A percentile compares a stretch with the other conserved stretches of the same genome.
These are phyloP conservation scores for Cryptomyrus ogoouensis DNA, from an alignment of 2,113 vertebrate genomes.

Conservation along the genomic window DNA sequence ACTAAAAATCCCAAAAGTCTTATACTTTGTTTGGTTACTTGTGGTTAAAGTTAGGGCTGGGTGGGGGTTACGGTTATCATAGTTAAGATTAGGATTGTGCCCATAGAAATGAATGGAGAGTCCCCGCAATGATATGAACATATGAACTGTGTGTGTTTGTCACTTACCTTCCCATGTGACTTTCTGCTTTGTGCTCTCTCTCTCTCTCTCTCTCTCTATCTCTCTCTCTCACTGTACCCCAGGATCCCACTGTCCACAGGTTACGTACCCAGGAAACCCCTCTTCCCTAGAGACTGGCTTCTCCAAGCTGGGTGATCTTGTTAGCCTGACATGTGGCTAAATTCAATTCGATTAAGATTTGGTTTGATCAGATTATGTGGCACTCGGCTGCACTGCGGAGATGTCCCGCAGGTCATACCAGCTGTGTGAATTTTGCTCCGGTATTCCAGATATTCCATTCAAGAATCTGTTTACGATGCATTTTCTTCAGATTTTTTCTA, in stretches of 20 bases:
- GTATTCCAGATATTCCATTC: not conserved
- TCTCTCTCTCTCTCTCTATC: not conserved
- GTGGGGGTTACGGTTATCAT: not conserved
- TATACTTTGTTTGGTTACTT: not conserved
- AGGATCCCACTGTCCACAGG: constrained; percentile 41
- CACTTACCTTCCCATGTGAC: constrained; percentile 22
- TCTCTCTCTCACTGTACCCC: constrained; percentile 32
- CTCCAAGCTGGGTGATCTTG: not conserved
- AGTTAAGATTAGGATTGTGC: not conserved
- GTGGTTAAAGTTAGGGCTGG: not conserved
- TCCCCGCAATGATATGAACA: not conserved
- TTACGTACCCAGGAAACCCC: constrained; percentile 48
- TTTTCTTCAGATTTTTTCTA: not conserved
- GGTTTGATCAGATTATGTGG: not conserved
- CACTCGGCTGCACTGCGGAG: not conserved
- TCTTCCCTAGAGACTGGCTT: constrained; percentile 40
- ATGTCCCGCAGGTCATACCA: not conserved
- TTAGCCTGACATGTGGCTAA: not conserved
- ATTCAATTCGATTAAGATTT: not conserved
- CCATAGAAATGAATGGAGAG: not conserved
- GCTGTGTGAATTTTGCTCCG: not conserved
- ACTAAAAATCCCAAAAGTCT: not conserved
- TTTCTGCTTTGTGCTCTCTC: constrained; percentile 1
- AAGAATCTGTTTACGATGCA: not conserved
- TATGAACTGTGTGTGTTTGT: not conserved